A percentile compares a stretch with the other conserved stretches of the same genome.
Evolutionary conservation across 2,888 invertebrate genomes (phyloP).

Genomic region (Spilarctia lutea): DNA sequence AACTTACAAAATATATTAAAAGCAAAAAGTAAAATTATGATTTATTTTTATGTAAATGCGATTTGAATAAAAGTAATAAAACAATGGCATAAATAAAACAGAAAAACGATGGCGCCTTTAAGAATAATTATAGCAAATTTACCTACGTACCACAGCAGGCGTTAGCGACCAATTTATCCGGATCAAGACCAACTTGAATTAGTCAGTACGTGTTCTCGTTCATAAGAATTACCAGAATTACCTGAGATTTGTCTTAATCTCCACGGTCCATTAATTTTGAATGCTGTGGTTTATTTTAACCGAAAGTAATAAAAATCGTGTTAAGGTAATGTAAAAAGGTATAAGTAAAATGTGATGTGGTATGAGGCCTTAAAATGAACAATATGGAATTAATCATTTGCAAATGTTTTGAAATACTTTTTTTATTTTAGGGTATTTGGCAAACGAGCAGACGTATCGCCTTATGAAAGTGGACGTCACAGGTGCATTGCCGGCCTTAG

Average conservation of each 20-base stretch:
- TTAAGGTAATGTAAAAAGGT: not conserved
- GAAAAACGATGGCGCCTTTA: conserved; percentile 28
- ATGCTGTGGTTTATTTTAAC: conserved; percentile 16
- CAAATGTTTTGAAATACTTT: conserved; percentile 11
- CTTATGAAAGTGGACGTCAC: no score
- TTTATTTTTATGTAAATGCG: not conserved
- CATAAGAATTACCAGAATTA: conserved; percentile 65
- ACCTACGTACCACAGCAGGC: conserved; percentile 32
- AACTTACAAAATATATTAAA: no score
- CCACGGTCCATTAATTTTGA: conserved; percentile 28
- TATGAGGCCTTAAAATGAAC: not conserved
- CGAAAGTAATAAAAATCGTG: conserved; percentile 26
- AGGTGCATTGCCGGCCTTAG: no score
- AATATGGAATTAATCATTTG: conserved; percentile 22
- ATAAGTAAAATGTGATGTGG: not conserved
- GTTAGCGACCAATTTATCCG: conserved; percentile 54
- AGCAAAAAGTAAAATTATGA: not conserved
- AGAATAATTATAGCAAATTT: conserved; percentile 44
- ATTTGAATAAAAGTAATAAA: not conserved
- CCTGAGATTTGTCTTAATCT: conserved; percentile 45
- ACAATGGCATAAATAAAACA: no score
- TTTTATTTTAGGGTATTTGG: no score
- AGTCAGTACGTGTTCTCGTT: conserved; percentile 56
- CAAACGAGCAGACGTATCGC: no score
- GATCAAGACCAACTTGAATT: conserved; percentile 57